Evolutionary conservation across 2,113 vertebrate species (phyloP), one percentile per base, ranked within the genome.

Genomic region (Platichthys stellatus): DNA sequence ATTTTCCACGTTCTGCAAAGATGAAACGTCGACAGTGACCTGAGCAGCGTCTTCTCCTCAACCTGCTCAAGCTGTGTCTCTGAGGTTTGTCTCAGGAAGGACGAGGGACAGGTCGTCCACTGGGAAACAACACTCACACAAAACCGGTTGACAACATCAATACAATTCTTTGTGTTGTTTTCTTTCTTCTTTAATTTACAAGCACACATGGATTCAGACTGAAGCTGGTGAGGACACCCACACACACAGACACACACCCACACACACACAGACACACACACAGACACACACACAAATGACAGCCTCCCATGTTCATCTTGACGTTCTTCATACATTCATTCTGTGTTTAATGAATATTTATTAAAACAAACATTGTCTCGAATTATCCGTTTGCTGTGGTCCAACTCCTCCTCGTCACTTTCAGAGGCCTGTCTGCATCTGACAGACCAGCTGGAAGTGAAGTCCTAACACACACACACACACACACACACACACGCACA

Each of bases 361-460:
- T 6, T 2, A 59, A 31, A 53, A 58, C n/a, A 72, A 70, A 81
- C 1, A 0, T 56, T 5, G 12, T 26, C 0, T 20, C 43, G 43
- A 28, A 35, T 61, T 15, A 26, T 17, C 43, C 5, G 23, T 18
- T 28, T 3, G 0, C 28, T 23, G 13, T 69, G 15, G 1, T 38
- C n/a, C 10, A 8, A 4, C 49, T 62, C 45, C n/a, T 26, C 28
- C 15, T 64, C 35, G 4, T 26, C 54, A 21, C 24, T 40, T 51
- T 73, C 63, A 43, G 35, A 54, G 35, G 24, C 59, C 31, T 35
- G 24, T 86, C 68, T 86, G 81, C 60, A 59, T 72, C 18, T 75
- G 86, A 84, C 85, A 89, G 60, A 77, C 76, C 80, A 86, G 72
- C 77, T 90, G 81, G 73, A 82, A 76, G 24, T 86, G 66, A 87